These are phyloP conservation scores for Hipparchia semele DNA, from an alignment of 2,888 invertebrate species.

Conservation along the genomic window DNA sequence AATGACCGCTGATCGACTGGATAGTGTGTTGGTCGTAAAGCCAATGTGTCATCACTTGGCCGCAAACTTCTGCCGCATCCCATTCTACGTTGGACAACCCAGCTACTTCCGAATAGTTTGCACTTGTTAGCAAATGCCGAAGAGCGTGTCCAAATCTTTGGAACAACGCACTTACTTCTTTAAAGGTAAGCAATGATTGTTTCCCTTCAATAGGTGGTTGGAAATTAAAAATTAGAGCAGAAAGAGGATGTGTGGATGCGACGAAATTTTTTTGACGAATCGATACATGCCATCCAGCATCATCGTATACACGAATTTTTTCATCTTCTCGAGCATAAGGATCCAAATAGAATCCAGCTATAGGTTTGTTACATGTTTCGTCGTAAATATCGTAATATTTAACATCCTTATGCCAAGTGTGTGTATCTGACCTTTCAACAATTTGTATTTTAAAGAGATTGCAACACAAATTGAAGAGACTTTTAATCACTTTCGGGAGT, in stretches of 20 bases:
- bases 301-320: slow-evolving; percentile 83
- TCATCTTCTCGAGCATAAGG: slow-evolving; percentile 87
- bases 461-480: slow-evolving; percentile 89
- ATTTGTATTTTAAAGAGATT: slow-evolving; percentile 91
- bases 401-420: slow-evolving; percentile 94
- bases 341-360: slow-evolving; percentile 94
- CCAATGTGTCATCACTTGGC: slow-evolving; percentile 93
- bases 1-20: slow-evolving; percentile 88
- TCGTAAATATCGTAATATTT: slow-evolving; percentile 92
- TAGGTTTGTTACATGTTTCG: slow-evolving; percentile 82
- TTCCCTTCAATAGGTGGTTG: slow-evolving; percentile 84
- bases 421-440: slow-evolving; percentile 84
- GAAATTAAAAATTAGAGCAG: slow-evolving; percentile 93
- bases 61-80: slow-evolving; percentile 94
- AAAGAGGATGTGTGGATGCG: slow-evolving; percentile 86
- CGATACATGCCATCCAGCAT: slow-evolving; percentile 90
- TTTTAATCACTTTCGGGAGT: slow-evolving; percentile 89
- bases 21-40: slow-evolving; percentile 85
- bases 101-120: slow-evolving; percentile 92
- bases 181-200: slow-evolving; percentile 88
- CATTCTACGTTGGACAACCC: slow-evolving; percentile 95
- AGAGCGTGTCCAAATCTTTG: slow-evolving; percentile 94
- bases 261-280: slow-evolving; percentile 88
- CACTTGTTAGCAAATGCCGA: slow-evolving; percentile 92
- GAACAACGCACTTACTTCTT: slow-evolving; percentile 90